These are phyloP conservation scores for Strix aluco DNA, from an alignment of 2,113 vertebrate species.

Conservation along the genomic window DNA sequence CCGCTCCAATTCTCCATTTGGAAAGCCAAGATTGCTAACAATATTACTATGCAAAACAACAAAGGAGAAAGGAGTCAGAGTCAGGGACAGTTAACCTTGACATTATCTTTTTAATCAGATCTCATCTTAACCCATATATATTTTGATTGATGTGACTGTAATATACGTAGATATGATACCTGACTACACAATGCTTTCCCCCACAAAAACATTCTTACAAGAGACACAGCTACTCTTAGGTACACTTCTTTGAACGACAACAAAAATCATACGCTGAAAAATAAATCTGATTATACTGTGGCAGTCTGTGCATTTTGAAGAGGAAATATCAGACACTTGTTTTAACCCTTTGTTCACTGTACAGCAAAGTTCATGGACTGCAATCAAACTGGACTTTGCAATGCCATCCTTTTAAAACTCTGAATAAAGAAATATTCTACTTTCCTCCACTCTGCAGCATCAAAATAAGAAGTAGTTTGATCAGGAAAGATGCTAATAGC, in stretches of 20 bases:
- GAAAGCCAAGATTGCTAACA: background rate
- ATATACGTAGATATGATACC: background rate
- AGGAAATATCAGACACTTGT: background rate
- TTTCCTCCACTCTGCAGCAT: background rate
- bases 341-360: background rate
- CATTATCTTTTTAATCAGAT: background rate
- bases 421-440: background rate
- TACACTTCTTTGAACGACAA: background rate
- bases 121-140: background rate
- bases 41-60: background rate
- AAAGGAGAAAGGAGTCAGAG: background rate
- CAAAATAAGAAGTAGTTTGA: background rate
- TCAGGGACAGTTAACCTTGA: background rate
- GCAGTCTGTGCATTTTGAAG: background rate
- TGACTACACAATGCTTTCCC: background rate
- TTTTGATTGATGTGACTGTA: background rate
- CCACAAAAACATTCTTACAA: background rate
- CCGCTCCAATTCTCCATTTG: background rate
- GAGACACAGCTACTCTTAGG: background rate
- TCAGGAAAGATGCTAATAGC: background rate
- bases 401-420: background rate
- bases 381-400: background rate
- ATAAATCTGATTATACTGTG: background rate
- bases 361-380: background rate
- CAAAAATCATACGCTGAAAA: background rate